phyloP scores from a whole-genome alignment of 2,888 invertebrate genomes.

The Diplolepis rosae region DNA sequence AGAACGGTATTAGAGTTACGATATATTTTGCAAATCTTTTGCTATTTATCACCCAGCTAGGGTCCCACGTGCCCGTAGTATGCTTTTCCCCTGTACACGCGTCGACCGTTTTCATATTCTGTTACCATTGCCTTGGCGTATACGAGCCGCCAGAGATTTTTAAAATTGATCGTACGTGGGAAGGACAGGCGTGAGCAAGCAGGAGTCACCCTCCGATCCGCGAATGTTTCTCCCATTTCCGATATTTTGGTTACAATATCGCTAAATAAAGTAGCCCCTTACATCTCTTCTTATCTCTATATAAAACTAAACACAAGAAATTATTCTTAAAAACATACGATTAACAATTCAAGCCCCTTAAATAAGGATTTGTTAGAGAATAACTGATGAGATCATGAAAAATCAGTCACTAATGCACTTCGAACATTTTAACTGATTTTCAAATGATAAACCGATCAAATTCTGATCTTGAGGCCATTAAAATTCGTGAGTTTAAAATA shows the following conservation, averaged over 20 bases:
- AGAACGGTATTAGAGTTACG: slow-evolving; percentile 52
- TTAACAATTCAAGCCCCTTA: too few relatives aligned
- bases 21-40: slow-evolving; percentile 69
- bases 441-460: too few relatives aligned
- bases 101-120: slow-evolving; percentile 57
- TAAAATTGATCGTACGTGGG: slow-evolving; percentile 57
- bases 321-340: too few relatives aligned
- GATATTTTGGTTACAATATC: not conserved
- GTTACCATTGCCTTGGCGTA: slow-evolving; percentile 53
- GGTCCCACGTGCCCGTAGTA: slow-evolving; percentile 46
- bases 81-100: slow-evolving; percentile 43
- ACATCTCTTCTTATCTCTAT: not conserved
- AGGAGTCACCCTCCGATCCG: not conserved
- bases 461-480: too few relatives aligned
- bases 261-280: not conserved
- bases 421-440: too few relatives aligned
- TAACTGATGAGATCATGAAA: too few relatives aligned
- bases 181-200: slow-evolving; percentile 19
- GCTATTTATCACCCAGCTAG: slow-evolving; percentile 64
- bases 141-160: slow-evolving; percentile 58
- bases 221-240: slow-evolving; percentile 4
- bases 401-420: too few relatives aligned
- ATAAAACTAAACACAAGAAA: not conserved
- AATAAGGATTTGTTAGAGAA: too few relatives aligned
- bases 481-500: too few relatives aligned